Percentiles rank a stretch among this genome's conserved stretches.
Conservation (phyloP, 2,888 invertebrate species). For the Cabera pusaria region DNA sequence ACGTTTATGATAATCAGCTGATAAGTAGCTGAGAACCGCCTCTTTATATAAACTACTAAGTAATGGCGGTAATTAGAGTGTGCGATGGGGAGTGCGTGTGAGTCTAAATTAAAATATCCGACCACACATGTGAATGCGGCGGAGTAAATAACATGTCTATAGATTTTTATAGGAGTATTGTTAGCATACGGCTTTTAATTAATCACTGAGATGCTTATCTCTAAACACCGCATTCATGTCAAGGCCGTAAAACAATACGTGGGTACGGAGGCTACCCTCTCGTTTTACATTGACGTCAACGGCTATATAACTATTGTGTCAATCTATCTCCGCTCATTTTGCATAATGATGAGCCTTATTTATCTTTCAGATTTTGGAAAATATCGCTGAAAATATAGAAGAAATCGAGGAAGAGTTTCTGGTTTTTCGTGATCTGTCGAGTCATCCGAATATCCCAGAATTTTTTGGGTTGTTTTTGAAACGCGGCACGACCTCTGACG, state of each 20-base stretch:
- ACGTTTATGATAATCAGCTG: slow-evolving; percentile 32
- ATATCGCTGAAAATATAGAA: slow-evolving; percentile 90
- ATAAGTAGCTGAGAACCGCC: slow-evolving; percentile 25
- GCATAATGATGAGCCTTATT: slow-evolving; percentile 3
- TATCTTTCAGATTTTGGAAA: slow-evolving; percentile 86
- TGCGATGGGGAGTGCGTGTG: slow-evolving; percentile 19
- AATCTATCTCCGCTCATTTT: slow-evolving; percentile 10
- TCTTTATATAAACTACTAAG: slow-evolving; percentile 23
- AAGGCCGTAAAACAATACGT: slow-evolving; percentile 69
- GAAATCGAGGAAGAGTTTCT: slow-evolving; percentile 92
- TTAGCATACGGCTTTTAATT: slow-evolving; percentile 60
- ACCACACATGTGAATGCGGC: slow-evolving; percentile 29
- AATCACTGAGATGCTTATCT: slow-evolving; percentile 66
- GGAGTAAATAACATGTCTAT: slow-evolving; percentile 35
- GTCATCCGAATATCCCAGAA: slow-evolving; percentile 89
- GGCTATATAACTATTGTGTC: slow-evolving; percentile 27
- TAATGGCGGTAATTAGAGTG: slow-evolving; percentile 31
- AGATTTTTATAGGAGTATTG: slow-evolving; percentile 59
- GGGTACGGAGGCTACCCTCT: slow-evolving; percentile 45
- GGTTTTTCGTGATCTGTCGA: slow-evolving; percentile 88
- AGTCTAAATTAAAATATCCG: slow-evolving; percentile 24
- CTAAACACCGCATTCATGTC: slow-evolving; percentile 63
- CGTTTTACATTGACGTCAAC: slow-evolving; percentile 45
- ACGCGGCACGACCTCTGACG: slow-evolving; percentile 84
- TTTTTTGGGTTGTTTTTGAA: slow-evolving; percentile 90